A percentile compares a stretch with the other conserved stretches of the same genome.
phyloP scores from a whole-genome alignment of 2,113 vertebrate species.

The Phalacrocorax pelagicus region DNA sequence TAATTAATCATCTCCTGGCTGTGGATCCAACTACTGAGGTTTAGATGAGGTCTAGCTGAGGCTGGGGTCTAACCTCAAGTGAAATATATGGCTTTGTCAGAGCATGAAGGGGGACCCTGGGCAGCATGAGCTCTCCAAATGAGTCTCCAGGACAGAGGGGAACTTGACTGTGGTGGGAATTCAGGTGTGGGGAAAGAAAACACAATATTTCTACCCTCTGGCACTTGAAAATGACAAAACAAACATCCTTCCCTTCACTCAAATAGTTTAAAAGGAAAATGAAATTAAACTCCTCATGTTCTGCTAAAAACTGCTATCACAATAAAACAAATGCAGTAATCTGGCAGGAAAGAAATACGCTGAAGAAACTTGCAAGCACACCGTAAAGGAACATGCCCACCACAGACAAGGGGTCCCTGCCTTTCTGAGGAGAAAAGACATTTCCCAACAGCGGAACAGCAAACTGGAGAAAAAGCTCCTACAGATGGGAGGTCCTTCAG shows the following conservation, averaged over 20 bases:
- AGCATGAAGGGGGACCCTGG: neutral
- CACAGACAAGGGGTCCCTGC: accelerated
- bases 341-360: neutral
- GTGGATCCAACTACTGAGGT: neutral
- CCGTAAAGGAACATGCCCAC: neutral
- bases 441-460: neutral
- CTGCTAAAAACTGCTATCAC: neutral
- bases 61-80: neutral
- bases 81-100: neutral
- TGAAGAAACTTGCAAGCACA: neutral
- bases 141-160: neutral
- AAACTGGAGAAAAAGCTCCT: neutral
- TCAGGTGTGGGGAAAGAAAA: neutral
- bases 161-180: neutral
- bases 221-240: neutral
- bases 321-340: neutral
- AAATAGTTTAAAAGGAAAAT: neutral
- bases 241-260: neutral
- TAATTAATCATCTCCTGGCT: neutral
- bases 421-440: neutral
- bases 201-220: neutral
- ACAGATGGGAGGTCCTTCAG: neutral
- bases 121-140: neutral
- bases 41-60: neutral
- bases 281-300: neutral